Conservation (phyloP, 2,888 invertebrate species). For the Iphiclides podalirius region DNA sequence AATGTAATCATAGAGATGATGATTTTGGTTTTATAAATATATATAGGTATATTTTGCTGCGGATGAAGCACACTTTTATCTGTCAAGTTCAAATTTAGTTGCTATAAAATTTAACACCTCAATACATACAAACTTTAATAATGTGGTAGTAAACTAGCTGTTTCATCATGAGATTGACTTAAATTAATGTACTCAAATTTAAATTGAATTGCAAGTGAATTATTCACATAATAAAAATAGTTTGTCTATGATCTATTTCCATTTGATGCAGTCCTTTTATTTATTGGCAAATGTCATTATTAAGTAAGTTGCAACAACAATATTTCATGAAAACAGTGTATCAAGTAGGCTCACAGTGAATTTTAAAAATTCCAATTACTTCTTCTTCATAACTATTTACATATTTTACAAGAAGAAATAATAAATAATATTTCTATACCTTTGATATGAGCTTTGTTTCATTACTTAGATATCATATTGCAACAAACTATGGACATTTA, state of each 20-base stretch:
- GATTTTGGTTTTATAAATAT: not conserved
- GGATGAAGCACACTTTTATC: not conserved
- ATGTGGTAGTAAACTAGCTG: slow-evolving; percentile 5
- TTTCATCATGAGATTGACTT: slow-evolving; percentile 11
- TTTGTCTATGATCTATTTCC: no score
- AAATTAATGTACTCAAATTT: slow-evolving; percentile 13
- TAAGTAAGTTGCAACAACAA: no score
- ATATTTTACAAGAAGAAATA: slow-evolving; percentile 75
- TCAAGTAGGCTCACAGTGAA: slow-evolving; percentile 49
- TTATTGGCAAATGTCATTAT: no score
- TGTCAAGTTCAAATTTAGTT: not conserved
- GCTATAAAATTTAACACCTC: not conserved
- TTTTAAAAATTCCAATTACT: slow-evolving; percentile 50
- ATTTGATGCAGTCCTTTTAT: no score
- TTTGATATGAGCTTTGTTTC: slow-evolving; percentile 73
- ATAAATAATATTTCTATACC: slow-evolving; percentile 68
- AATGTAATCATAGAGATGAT: slow-evolving; percentile 5
- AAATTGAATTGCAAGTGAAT: slow-evolving; percentile 11
- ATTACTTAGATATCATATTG: slow-evolving; percentile 53
- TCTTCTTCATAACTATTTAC: slow-evolving; percentile 70
- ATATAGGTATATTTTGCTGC: not conserved
- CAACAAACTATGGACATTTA: slow-evolving; percentile 33
- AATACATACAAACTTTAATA: not conserved
- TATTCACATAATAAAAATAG: slow-evolving; percentile 8
- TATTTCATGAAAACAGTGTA: slow-evolving; percentile 3